Evolutionary conservation across 2,113 vertebrate genomes (phyloP).

Genomic region (Propithecus coquereli): DNA sequence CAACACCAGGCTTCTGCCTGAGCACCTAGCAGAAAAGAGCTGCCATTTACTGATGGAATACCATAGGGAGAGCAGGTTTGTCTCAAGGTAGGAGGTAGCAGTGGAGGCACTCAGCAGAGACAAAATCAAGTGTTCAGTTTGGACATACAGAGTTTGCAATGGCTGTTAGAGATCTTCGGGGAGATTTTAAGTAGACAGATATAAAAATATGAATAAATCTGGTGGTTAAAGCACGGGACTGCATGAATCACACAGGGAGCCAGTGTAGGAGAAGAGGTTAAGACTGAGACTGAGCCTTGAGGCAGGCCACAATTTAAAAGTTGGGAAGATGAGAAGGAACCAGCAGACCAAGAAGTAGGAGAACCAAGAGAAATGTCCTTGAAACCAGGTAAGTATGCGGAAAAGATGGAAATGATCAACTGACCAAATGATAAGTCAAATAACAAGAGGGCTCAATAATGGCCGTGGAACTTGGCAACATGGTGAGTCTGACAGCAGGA

Average conservation of each 20-base stretch:
- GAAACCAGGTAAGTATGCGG: neutral
- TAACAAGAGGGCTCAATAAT: neutral
- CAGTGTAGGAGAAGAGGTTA: neutral
- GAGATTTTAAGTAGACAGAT: neutral
- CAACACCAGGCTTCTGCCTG: neutral
- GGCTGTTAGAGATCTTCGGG: neutral
- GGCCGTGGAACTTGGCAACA: fast-evolving
- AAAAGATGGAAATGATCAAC: neutral
- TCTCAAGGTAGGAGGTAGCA: neutral
- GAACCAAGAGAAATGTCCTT: neutral
- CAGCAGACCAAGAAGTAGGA: neutral
- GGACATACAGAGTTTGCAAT: neutral
- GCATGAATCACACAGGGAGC: neutral
- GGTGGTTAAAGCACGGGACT: neutral
- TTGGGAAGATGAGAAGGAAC: neutral
- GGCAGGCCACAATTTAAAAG: neutral
- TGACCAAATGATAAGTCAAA: neutral
- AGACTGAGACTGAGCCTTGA: neutral
- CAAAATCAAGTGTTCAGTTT: neutral
- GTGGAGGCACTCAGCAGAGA: neutral
- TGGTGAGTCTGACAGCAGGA: neutral
- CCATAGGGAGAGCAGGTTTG: neutral
- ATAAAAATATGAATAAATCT: neutral
- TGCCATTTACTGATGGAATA: neutral
- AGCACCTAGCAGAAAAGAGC: neutral